A percentile compares a stretch with the other conserved stretches of the same genome.
Conservation (phyloP, 2,113 vertebrate species). For the Hepsetus odoe region DNA sequence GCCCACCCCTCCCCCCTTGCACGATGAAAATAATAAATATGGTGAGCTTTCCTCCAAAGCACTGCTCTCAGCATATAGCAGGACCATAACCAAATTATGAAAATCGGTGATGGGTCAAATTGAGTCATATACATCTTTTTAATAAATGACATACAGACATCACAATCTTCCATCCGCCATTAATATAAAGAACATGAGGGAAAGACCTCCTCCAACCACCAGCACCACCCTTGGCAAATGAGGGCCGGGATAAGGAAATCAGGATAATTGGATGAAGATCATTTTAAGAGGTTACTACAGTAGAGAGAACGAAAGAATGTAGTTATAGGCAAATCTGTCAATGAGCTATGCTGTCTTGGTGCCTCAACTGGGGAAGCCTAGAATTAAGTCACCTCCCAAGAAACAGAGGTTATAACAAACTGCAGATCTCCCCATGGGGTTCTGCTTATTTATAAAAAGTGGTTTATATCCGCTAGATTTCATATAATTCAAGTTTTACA, state of each 20-base stretch:
- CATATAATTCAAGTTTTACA: no score
- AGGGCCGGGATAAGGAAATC: conserved; percentile 30
- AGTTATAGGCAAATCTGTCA: not conserved
- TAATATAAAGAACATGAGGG: conserved; percentile 44
- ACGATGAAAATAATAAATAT: conserved; percentile 63
- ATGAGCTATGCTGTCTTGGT: no score
- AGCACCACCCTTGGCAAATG: conserved; percentile 18
- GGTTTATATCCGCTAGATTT: no score
- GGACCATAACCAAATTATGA: conserved; percentile 68
- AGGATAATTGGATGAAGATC: conserved; percentile 57
- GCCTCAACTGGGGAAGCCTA: no score
- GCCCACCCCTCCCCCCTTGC: conserved; percentile 30
- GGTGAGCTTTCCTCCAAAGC: conserved; percentile 44
- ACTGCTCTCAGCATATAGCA: conserved; percentile 57
- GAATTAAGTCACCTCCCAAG: no score
- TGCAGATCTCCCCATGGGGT: no score
- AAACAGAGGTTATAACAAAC: not conserved
- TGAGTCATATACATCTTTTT: conserved; percentile 65
- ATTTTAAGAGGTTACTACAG: conserved; percentile 49
- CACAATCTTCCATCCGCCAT: conserved; percentile 49
- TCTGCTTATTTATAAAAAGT: no score
- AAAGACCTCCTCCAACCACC: no score
- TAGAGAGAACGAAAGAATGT: conserved; percentile 19
- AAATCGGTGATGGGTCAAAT: conserved; percentile 70
- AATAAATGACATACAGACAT: conserved; percentile 62